Evolutionary conservation across 2,888 invertebrate species (phyloP).

Genomic region (Cephus sareptanus): DNA sequence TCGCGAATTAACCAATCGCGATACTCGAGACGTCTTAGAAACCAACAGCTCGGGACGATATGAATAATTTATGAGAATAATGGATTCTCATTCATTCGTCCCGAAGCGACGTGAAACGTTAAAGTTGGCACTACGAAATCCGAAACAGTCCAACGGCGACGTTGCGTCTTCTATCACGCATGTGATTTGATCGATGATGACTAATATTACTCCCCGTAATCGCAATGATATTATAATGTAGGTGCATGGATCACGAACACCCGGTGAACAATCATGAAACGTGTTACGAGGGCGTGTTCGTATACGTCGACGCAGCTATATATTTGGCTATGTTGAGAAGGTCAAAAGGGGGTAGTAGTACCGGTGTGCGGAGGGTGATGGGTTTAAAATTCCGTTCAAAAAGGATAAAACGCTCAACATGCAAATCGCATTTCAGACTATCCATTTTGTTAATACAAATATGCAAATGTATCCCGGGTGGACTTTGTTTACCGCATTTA

Average conservation of each 20-base stretch:
- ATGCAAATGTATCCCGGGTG: constrained; percentile 39
- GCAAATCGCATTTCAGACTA: constrained; percentile 47
- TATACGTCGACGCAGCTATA: not conserved
- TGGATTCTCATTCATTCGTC: not conserved
- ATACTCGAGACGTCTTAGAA: not conserved
- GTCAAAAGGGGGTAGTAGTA: not conserved
- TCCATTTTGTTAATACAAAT: constrained; percentile 51
- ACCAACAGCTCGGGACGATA: not conserved
- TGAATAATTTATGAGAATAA: constrained; percentile 1
- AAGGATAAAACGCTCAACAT: constrained; percentile 21
- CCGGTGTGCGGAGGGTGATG: not conserved
- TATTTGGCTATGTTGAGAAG: not conserved
- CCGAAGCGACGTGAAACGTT: not conserved
- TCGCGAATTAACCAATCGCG: not conserved
- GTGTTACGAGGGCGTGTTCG: not conserved
- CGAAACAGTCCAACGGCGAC: not conserved
- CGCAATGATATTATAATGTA: constrained; percentile 21
- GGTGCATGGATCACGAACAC: constrained; percentile 15
- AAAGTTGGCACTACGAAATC: not conserved
- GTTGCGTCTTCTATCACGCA: constrained; percentile 11
- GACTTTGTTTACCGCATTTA: constrained; percentile 42
- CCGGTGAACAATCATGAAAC: not conserved
- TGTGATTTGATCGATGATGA: constrained; percentile 19
- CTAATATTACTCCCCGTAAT: constrained; percentile 22
- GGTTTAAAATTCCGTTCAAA: constrained; percentile 1